These are phyloP conservation scores for Aurelia sp. DNA, from an alignment of 30 jellyfish, hydroid and myxozoan species.

Conservation along the genomic window DNA sequence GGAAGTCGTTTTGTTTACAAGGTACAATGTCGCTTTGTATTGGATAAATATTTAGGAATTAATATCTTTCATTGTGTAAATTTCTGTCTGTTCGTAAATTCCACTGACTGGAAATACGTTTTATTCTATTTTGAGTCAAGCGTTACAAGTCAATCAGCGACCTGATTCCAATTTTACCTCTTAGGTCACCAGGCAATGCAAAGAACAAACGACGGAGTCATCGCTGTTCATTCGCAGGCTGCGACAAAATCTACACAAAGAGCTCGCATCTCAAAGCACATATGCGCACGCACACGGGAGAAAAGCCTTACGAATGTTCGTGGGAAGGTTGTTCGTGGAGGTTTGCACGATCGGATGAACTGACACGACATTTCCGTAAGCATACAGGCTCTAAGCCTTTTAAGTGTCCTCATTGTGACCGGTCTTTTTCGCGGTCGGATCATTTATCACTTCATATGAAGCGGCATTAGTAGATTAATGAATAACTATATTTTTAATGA, in stretches of 20 bases:
- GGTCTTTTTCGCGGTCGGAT: constrained; percentile 98
- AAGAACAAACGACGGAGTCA: constrained; percentile 88
- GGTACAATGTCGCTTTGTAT: too few species aligned
- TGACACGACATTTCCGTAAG: constrained; percentile 99
- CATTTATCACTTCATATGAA: constrained; percentile 98
- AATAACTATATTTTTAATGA: background rate
- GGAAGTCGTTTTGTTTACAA: too few species aligned
- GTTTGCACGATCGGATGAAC: constrained; percentile 99
- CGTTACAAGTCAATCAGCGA: too few species aligned
- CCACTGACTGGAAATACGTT: too few species aligned
- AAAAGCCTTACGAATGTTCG: constrained; percentile 98
- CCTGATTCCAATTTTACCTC: background rate
- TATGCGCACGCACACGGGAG: constrained; percentile 99
- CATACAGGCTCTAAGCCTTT: constrained; percentile 99
- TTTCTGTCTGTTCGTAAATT: too few species aligned
- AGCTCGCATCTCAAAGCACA: constrained; percentile 99
- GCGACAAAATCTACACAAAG: constrained; percentile 94
- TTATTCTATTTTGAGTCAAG: too few species aligned
- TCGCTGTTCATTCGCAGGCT: constrained; percentile 91
- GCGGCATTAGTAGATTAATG: constrained; percentile 69
- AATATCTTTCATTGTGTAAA: too few species aligned
- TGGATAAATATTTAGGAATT: too few species aligned
- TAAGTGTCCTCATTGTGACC: constrained; percentile 94
- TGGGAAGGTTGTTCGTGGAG: constrained; percentile 99
- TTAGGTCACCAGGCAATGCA: constrained; percentile 74